phyloP scores from a whole-genome alignment of 1,140 invertebrate genomes.

The Lepidotrigona ventralis region DNA sequence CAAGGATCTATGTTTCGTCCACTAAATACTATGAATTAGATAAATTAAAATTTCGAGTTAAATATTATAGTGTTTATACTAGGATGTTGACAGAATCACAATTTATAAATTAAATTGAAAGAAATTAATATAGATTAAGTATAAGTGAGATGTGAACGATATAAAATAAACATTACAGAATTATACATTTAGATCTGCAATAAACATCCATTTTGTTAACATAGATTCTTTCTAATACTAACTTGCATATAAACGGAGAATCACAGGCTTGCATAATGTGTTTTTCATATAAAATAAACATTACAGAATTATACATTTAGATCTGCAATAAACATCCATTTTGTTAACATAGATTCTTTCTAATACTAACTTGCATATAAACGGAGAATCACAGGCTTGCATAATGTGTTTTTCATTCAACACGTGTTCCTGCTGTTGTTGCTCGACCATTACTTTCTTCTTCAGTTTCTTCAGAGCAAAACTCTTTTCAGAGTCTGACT shows the following conservation, averaged over 20 bases:
- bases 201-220: neutral
- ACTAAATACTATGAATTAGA: neutral
- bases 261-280: constrained; percentile 91
- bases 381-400: constrained; percentile 88
- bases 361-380: constrained; percentile 87
- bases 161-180: no score
- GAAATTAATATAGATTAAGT: no score
- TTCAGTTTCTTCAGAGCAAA: constrained; percentile 96
- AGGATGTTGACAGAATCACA: no score
- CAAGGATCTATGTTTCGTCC: neutral
- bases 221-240: neutral
- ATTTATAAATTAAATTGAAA: no score
- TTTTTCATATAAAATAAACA: no score
- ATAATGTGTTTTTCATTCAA: constrained; percentile 96
- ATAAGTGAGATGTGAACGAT: no score
- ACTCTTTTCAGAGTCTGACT: constrained; percentile 81
- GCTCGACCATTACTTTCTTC: constrained; percentile 95
- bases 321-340: no score
- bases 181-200: no score
- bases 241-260: constrained; percentile 92
- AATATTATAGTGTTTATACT: neutral
- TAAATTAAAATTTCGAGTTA: neutral
- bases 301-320: no score
- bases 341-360: neutral
- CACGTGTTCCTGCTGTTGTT: constrained; percentile 95